Conservation (phyloP, 2,888 invertebrate species). For the Galerucella nymphaeae region DNA sequence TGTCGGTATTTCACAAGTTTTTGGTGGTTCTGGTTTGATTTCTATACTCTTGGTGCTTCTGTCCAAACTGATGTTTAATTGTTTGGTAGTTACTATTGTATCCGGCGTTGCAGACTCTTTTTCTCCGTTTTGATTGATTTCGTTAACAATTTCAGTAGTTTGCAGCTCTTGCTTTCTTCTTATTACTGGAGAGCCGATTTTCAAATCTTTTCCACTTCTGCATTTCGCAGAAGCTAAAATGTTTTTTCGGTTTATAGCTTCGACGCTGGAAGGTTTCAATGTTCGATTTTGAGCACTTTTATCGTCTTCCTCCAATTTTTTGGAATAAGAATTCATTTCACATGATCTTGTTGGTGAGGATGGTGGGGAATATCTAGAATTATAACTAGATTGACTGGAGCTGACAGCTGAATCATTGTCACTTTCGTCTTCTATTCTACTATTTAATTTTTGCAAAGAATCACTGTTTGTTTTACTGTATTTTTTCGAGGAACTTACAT, state of each 20-base stretch:
- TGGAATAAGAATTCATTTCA: conserved; percentile 41
- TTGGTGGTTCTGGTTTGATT: background rate
- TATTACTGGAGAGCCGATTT: conserved; percentile 77
- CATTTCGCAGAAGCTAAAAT: conserved; percentile 88
- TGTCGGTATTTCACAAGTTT: background rate
- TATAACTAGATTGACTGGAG: conserved; percentile 82
- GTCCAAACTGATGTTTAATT: background rate
- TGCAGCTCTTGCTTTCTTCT: conserved; percentile 72
- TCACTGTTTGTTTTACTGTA: conserved; percentile 35
- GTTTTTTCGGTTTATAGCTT: conserved; percentile 87
- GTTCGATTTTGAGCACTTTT: conserved; percentile 69
- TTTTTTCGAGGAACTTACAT: conserved; percentile 54
- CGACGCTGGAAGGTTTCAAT: conserved; percentile 82
- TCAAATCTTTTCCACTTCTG: conserved; percentile 82
- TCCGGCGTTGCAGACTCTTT: conserved; percentile 9
- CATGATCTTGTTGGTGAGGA: conserved; percentile 69
- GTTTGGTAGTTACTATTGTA: background rate
- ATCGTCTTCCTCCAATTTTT: conserved; percentile 48
- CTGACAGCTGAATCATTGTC: conserved; percentile 92
- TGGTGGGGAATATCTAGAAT: conserved; percentile 81
- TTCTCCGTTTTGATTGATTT: conserved; percentile 19
- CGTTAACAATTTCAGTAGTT: conserved; percentile 57
- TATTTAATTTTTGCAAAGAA: conserved; percentile 39
- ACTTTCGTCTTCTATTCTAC: conserved; percentile 71
- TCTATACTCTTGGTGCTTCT: background rate